Percentiles rank a stretch among this genome's conserved stretches.
phyloP scores from a whole-genome alignment of 2,888 invertebrate genomes.

The Ophion obscuratus region DNA sequence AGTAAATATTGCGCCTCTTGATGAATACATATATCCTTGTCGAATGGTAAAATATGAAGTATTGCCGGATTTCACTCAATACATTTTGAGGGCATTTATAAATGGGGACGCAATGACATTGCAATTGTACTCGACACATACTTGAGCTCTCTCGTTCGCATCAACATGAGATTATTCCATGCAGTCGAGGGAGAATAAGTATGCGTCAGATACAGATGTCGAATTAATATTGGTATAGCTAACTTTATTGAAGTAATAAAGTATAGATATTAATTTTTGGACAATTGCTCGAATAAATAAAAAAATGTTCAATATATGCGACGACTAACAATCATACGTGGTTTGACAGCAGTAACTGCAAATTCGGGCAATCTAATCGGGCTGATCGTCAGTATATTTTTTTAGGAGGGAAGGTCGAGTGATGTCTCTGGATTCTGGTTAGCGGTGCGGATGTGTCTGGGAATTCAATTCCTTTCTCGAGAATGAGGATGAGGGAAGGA shows the following conservation, averaged over 20 bases:
- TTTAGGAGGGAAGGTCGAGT: not conserved
- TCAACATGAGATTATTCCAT: not conserved
- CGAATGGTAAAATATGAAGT: not conserved
- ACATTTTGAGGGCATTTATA: not conserved
- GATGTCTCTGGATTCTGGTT: slow-evolving; percentile 29
- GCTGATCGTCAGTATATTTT: not conserved
- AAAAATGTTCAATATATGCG: not conserved
- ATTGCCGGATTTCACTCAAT: not conserved
- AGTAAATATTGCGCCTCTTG: not conserved
- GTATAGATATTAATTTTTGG: not conserved
- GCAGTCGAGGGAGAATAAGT: not conserved
- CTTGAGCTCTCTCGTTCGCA: not conserved
- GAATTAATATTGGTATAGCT: not conserved
- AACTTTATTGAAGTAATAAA: not conserved
- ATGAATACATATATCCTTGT: not conserved
- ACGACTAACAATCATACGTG: not conserved
- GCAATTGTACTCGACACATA: not conserved
- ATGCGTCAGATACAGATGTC: not conserved
- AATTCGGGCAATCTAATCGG: no score
- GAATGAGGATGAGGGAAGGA: slow-evolving; percentile 38
- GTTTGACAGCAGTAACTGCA: no score
- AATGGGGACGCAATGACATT: not conserved
- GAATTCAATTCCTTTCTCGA: slow-evolving; percentile 53
- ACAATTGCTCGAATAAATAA: not conserved
- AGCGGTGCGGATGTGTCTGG: slow-evolving; percentile 43